Evolutionary conservation across 2,797 vertebrate species (phyloP).

Genomic region (Momotus momota): DNA sequence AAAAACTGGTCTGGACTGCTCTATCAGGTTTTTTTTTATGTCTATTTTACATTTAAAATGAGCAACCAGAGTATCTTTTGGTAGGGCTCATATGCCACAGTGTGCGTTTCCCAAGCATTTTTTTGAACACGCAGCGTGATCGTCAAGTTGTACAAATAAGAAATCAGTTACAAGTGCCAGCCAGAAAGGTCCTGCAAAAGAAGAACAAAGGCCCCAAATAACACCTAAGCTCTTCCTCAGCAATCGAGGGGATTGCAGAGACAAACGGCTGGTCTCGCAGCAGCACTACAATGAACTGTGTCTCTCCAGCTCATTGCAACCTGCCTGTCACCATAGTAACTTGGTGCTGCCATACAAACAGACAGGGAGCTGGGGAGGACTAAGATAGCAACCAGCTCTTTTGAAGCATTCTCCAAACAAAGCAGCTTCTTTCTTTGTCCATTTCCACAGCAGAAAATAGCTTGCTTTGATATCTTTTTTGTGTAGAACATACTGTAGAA

Average conservation of each 20-base stretch:
- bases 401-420: slow-evolving; percentile 31
- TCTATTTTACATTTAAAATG: slow-evolving; percentile 39
- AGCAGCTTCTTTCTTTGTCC: slow-evolving; percentile 4
- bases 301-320: not conserved
- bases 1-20: slow-evolving; percentile 45
- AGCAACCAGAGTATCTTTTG: not conserved
- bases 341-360: not conserved
- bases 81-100: not conserved
- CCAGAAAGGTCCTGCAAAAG: not conserved
- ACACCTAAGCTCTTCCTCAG: not conserved
- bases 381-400: slow-evolving; percentile 21
- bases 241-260: not conserved
- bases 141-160: not conserved
- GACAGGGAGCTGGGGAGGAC: not conserved
- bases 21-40: not conserved
- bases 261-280: not conserved
- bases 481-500: not conserved
- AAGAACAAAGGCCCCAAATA: not conserved
- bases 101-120: not conserved
- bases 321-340: slow-evolving; percentile 56
- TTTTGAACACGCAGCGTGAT: not conserved
- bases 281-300: not conserved
- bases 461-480: not conserved
- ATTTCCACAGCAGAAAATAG: slow-evolving; percentile 13
- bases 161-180: not conserved